These are phyloP conservation scores for Eospalax fontanierii DNA, from an alignment of 2,797 vertebrate genomes.

Conservation along the genomic window DNA sequence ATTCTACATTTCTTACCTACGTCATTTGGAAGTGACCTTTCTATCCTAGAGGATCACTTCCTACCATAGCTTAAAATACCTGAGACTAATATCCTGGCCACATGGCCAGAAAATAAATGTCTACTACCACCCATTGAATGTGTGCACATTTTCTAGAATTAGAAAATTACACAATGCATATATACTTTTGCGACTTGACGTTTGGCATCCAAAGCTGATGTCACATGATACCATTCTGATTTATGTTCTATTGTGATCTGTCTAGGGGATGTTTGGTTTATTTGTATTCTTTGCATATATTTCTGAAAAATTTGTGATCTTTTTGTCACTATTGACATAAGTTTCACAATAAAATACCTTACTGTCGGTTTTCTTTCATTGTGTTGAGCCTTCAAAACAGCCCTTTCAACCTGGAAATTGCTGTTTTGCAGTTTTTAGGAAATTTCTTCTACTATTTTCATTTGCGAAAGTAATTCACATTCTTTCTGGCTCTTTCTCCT, in stretches of 20 bases:
- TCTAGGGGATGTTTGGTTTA: not conserved
- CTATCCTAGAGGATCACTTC: not conserved
- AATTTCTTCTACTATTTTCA: not conserved
- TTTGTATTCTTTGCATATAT: not conserved
- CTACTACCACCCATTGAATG: not conserved
- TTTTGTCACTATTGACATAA: constrained; percentile 24
- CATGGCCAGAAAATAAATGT: not conserved
- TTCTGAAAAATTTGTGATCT: not conserved
- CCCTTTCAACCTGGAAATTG: constrained; percentile 1
- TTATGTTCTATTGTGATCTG: not conserved
- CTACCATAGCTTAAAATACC: not conserved
- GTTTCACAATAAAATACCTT: not conserved
- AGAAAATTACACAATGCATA: accelerated
- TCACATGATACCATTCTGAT: not conserved
- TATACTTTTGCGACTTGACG: not conserved
- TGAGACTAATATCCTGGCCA: not conserved
- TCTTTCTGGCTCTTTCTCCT: not conserved
- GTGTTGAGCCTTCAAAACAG: not conserved
- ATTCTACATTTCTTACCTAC: not conserved
- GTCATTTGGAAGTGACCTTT: not conserved
- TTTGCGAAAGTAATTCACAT: not conserved
- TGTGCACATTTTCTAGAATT: accelerated
- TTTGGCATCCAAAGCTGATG: not conserved
- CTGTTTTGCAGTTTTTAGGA: not conserved
- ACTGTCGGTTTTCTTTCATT: not conserved